phyloP scores from a whole-genome alignment of 2,888 invertebrate genomes.

The Amorpha juglandis region DNA sequence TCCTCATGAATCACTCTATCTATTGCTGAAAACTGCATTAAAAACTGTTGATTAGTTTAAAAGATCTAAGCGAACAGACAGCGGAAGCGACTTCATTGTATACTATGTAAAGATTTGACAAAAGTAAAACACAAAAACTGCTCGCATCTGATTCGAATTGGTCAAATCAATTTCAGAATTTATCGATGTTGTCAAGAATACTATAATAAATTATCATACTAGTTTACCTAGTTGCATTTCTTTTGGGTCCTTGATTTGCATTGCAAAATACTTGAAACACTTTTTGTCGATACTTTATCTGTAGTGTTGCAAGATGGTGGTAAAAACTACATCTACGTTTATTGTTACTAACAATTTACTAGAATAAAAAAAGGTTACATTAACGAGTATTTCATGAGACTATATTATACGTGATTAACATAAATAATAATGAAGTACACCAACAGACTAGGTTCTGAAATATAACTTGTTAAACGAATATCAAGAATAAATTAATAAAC shows the following conservation, averaged over 20 bases:
- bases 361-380: background rate
- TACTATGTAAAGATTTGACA: too few species aligned
- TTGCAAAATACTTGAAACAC: background rate
- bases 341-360: background rate
- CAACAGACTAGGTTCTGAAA: too few species aligned
- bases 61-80: too few species aligned
- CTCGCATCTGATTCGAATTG: too few species aligned
- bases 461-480: background rate
- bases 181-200: background rate
- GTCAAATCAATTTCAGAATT: background rate
- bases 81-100: too few species aligned
- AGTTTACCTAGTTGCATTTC: slow-evolving; percentile 8
- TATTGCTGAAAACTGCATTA: too few species aligned
- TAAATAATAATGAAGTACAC: background rate
- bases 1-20: too few species aligned
- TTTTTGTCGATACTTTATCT: too few species aligned
- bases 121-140: too few species aligned
- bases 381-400: background rate
- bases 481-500: too few species aligned
- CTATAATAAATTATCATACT: slow-evolving; percentile 2
- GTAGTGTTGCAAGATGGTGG: background rate
- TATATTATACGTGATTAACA: background rate
- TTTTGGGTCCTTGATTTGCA: background rate
- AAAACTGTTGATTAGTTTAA: too few species aligned
- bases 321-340: background rate